Evolutionary conservation across 1,140 invertebrate species (phyloP).

Genomic region (Ceratosolen solmsi): DNA sequence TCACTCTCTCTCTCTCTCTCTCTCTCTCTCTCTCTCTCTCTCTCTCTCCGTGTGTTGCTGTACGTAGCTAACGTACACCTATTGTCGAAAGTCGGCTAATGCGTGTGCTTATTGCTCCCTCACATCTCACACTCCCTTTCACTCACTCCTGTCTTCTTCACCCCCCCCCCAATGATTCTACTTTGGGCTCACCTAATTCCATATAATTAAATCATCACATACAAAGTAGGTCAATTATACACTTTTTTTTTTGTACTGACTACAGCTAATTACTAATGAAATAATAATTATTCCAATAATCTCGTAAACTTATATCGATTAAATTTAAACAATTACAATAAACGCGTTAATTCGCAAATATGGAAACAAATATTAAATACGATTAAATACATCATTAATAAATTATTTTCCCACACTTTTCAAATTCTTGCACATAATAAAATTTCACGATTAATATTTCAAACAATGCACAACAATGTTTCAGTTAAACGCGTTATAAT

Average conservation of each 20-base stretch:
- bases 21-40: background rate
- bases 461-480: no score
- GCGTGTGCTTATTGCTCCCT: background rate
- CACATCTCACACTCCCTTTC: background rate
- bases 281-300: no score
- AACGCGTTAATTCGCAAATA: no score
- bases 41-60: background rate
- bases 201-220: background rate
- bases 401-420: no score
- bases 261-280: no score
- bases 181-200: background rate
- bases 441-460: no score
- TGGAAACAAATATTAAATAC: no score
- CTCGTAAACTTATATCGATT: no score
- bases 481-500: no score
- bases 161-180: background rate
- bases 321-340: no score
- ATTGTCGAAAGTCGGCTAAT: background rate
- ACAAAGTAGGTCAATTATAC: background rate
- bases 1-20: background rate
- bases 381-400: no score
- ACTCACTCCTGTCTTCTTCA: background rate
- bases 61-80: background rate
- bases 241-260: background rate
- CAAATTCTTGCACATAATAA: no score